A percentile compares a stretch with the other conserved stretches of the same genome.
Evolutionary conservation across 2,888 invertebrate genomes (phyloP).

Genomic region (Eupithecia dodoneata): DNA sequence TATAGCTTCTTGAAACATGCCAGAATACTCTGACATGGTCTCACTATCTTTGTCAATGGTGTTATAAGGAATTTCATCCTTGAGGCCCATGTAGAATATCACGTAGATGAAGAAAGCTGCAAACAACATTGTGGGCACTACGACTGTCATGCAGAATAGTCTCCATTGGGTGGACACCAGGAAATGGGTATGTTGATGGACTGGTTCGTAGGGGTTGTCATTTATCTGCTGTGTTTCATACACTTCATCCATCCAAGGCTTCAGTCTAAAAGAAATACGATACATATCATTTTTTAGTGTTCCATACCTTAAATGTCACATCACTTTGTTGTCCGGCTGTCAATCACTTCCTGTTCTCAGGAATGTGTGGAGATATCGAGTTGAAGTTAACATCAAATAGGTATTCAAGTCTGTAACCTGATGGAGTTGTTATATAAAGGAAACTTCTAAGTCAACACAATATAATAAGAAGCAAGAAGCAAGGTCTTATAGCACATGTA

Average conservation of each 20-base stretch:
- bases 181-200: not conserved
- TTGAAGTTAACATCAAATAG: too few relatives aligned
- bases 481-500: too few relatives aligned
- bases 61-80: constrained; percentile 37
- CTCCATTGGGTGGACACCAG: constrained; percentile 36
- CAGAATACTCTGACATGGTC: not conserved
- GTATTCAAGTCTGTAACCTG: too few relatives aligned
- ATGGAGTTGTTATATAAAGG: too few relatives aligned
- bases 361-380: too few relatives aligned
- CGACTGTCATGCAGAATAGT: constrained; percentile 41
- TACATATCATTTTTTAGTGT: not conserved
- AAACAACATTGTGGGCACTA: constrained; percentile 43
- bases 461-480: too few relatives aligned
- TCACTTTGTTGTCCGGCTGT: too few relatives aligned
- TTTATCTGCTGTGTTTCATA: constrained; percentile 18
- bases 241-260: constrained; percentile 44
- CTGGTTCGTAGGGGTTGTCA: not conserved
- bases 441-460: too few relatives aligned
- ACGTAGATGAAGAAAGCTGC: constrained; percentile 44
- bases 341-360: too few relatives aligned
- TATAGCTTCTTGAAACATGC: not conserved
- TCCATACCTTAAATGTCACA: too few relatives aligned
- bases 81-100: constrained; percentile 43
- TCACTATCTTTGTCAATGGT: constrained; percentile 27
- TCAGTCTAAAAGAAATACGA: constrained; percentile 39